Conservation (phyloP, 2,113 vertebrate species). For the Jaculus jaculus region DNA sequence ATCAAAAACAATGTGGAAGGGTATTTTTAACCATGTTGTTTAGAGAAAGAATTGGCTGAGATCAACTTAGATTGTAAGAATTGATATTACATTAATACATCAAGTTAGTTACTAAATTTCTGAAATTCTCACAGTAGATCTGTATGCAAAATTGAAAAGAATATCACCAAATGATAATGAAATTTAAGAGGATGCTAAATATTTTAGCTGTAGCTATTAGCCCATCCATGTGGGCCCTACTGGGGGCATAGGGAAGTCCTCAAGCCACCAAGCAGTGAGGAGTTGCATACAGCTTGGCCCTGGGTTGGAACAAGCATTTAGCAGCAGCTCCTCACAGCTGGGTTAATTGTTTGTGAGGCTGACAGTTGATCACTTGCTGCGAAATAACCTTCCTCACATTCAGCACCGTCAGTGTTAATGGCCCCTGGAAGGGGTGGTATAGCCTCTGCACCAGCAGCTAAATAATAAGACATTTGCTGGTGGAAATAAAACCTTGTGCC, state of each 20-base stretch:
- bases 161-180: background rate
- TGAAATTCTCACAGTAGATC: background rate
- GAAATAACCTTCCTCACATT: background rate
- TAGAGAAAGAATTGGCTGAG: background rate
- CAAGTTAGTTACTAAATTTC: background rate
- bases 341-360: background rate
- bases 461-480: background rate
- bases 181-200: background rate
- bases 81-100: background rate
- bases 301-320: too few relatives aligned
- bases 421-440: background rate
- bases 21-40: background rate
- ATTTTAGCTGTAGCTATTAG: conserved; percentile 11
- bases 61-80: background rate
- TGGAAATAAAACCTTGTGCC: background rate
- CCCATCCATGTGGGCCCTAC: background rate
- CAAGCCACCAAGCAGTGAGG: background rate
- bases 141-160: background rate
- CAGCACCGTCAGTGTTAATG: background rate
- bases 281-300: background rate
- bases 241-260: rapidly evolving
- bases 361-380: background rate
- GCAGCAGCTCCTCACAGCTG: background rate
- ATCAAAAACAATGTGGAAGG: background rate
- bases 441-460: background rate